These are phyloP conservation scores for Luehdorfia chinensis DNA, from an alignment of 1,140 invertebrate genomes.

Conservation along the genomic window DNA sequence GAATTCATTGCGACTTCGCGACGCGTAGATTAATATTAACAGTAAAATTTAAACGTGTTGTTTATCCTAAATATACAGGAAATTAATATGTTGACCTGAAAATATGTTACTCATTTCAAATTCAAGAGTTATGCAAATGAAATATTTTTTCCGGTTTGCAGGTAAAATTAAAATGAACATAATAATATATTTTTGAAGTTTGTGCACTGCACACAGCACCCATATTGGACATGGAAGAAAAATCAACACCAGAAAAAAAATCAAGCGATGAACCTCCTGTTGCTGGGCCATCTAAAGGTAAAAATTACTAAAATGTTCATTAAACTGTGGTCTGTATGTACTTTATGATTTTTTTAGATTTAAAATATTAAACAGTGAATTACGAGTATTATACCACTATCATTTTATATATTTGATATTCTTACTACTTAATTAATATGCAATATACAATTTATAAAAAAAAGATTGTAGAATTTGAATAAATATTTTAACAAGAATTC, in stretches of 20 bases:
- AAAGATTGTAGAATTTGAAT: neutral
- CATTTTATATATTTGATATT: too few relatives aligned
- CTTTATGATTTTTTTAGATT: too few relatives aligned
- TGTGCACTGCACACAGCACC: too few relatives aligned
- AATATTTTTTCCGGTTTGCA: conserved; percentile 3
- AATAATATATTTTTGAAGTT: neutral
- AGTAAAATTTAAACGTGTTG: neutral
- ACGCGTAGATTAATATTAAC: conserved; percentile 8
- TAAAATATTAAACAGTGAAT: too few relatives aligned
- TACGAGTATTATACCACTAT: too few relatives aligned
- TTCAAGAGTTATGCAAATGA: neutral
- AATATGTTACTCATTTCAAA: too few relatives aligned
- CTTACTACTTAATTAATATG: too few relatives aligned
- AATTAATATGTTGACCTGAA: too few relatives aligned
- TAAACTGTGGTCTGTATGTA: too few relatives aligned
- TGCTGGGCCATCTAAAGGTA: conserved; percentile 14
- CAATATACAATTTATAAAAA: too few relatives aligned
- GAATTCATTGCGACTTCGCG: conserved; percentile 7
- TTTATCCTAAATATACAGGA: neutral
- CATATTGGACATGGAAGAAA: conserved; percentile 6
- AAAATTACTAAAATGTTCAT: neutral
- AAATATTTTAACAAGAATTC: neutral
- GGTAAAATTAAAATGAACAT: neutral
- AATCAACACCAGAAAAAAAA: conserved; percentile 12
- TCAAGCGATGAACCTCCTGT: conserved; percentile 1